Base-by-base conservation (phyloP, 2,888 invertebrate species). In the Tetragonula carbonaria region DNA sequence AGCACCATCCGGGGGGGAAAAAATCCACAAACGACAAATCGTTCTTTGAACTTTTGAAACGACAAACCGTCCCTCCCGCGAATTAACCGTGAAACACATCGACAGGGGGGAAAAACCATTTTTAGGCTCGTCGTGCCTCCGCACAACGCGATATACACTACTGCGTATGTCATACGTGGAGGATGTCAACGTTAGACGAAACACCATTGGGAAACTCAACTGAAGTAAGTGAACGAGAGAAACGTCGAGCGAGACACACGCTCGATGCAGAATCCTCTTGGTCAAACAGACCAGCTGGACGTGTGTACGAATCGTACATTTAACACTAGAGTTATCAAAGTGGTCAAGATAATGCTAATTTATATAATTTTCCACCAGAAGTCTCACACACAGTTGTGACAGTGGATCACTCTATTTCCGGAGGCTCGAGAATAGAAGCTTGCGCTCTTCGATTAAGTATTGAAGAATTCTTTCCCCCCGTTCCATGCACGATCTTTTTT, bases 191-290 rank as follows among this genome's bases (percentile, higher is more conserved):
- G 68, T 75, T 38, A 57, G 57, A 45, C 45, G 45, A 45, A 0
- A 67, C 59, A 72, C 50, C n/a, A 55, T 33, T 57, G 51, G 21
- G 71, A 72, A 51, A 71, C 59, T 28, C 45, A 33, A 33, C 45
- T 45, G 11, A 2, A 45, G 45, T 8, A 45, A 45, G 63, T 66
- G 75, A 66, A 68, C 38, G 45, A 23, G 33, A 68, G 66, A 45
- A 59, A 73, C 74, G 70, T 59, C 51, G 75, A 53, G 65, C 53
- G 68, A 77, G 62, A 72, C 76, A 76, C 78, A 80, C 28, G 28
- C 80, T 81, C 79, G 18, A 45, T 66, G 23, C 28, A 38, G 74
- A 80, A 88, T 86, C 85, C 86, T 85, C 83, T 82, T 80, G 78
- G 78, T 72, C 82, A 86, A 82, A 84, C 82, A 80, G 78, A 80